Percentiles rank a stretch among this genome's conserved stretches.
Evolutionary conservation across 2,113 vertebrate species (phyloP).

Genomic region (Pyxicephalus adspersus): DNA sequence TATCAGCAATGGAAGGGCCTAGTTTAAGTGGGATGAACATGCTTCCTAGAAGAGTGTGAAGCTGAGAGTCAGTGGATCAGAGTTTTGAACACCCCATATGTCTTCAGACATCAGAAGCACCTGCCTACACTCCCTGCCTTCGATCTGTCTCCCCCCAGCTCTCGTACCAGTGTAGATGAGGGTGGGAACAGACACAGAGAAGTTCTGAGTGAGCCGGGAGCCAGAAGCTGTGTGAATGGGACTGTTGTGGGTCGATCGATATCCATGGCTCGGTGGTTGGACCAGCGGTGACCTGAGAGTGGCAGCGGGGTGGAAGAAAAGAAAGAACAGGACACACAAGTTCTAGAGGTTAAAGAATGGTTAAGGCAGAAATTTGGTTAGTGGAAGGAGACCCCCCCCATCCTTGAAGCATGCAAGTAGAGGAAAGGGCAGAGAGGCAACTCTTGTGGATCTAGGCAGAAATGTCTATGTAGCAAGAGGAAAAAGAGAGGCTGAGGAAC

Average conservation of each 20-base stretch:
- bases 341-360: slow-evolving; percentile 67
- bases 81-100: background rate
- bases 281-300: slow-evolving; percentile 94
- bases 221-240: slow-evolving; percentile 96
- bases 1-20: too few relatives aligned
- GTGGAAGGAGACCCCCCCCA: slow-evolving; percentile 63
- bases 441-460: background rate
- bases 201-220: slow-evolving; percentile 99
- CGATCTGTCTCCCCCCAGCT: slow-evolving; percentile 75
- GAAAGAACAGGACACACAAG: slow-evolving; percentile 77
- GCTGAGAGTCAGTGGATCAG: slow-evolving; percentile 67
- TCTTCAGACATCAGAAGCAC: slow-evolving; percentile 56
- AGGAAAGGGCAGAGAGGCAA: slow-evolving; percentile 57
- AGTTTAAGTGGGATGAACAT: background rate
- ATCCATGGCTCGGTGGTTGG: slow-evolving; percentile 92
- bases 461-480: too few relatives aligned
- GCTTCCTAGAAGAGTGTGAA: background rate
- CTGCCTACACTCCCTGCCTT: slow-evolving; percentile 86
- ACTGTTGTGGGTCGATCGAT: slow-evolving; percentile 99
- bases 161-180: slow-evolving; percentile 99
- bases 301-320: slow-evolving; percentile 78
- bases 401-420: slow-evolving; percentile 70
- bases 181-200: slow-evolving; percentile 99
- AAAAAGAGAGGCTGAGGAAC: too few relatives aligned
- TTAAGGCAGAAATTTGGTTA: slow-evolving; percentile 68